Base-by-base conservation (phyloP, 1,140 invertebrate species). In the Cotesia glomerata region DNA sequence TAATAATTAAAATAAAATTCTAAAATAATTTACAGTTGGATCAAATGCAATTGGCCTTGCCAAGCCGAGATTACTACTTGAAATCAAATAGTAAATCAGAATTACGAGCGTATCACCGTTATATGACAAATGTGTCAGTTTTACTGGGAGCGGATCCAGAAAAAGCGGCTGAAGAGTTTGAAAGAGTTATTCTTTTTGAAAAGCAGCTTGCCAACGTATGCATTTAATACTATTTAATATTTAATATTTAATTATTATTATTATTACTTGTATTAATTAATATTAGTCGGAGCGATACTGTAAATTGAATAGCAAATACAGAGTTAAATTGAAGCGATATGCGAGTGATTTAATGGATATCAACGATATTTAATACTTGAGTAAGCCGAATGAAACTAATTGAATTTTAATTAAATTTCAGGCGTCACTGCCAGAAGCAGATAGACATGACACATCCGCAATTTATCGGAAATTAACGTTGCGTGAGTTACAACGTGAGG, bases 41-140 rank as follows among this genome's bases (percentile, higher is more conserved):
- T 84, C 94, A 96, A 83, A 91, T 94, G 88, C 89, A 91, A 61
- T 85, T 95, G 74, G 94, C 92, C 0, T 86, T 96, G 71, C 94
- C 94, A 2, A 94, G 92, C 72, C 88, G 94, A 51, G 94, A 96
- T 79, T 95, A 95, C 81, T 95, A 94, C 81, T 81, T 95, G 49
- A 93, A 93, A 77, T 83, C 87, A n/a, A 92, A 88, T 75, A 92
- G 91, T 67, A 88, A 91, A 71, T 86, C 88, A 3, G 91, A 93
- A 74, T 82, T 94, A 13, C 81, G 89, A 70, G 93, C 94, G 1
- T 95, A 95, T 80, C 91, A 93, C 78, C 90, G 89, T 56, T 95
- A 93, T 78, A 95, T 95, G 92, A 91, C 91, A 0, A 90, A 92
- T 76, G 90, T 95, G 0, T 93, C 94, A 0, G 82, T 92, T 2